Evolutionary conservation across 2,888 invertebrate species (phyloP).

Genomic region (Drosophila pegasa): DNA sequence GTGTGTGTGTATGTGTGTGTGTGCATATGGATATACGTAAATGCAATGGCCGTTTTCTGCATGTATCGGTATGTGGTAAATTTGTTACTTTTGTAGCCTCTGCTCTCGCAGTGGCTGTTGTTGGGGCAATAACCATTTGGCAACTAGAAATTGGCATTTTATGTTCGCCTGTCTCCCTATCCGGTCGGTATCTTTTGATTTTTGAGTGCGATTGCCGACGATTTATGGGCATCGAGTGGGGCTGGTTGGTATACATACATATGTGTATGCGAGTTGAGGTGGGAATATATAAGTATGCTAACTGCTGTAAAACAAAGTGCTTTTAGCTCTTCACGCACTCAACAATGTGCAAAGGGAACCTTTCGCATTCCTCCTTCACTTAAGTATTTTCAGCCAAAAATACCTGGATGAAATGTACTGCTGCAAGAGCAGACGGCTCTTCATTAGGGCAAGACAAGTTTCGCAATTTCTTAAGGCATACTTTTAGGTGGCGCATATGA

Average conservation of each 20-base stretch:
- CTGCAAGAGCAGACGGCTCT: slow-evolving; percentile 40
- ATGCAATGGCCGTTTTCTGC: slow-evolving; percentile 53
- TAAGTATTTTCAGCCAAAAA: slow-evolving; percentile 32
- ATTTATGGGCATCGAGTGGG: slow-evolving; percentile 77
- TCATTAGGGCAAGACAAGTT: slow-evolving; percentile 60
- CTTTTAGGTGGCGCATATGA: slow-evolving; percentile 64
- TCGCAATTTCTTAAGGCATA: slow-evolving; percentile 71
- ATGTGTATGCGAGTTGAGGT: background rate
- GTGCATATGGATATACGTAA: slow-evolving; percentile 32
- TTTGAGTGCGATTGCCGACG: slow-evolving; percentile 73
- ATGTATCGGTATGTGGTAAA: slow-evolving; percentile 56
- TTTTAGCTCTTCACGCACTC: slow-evolving; percentile 30
- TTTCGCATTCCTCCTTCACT: slow-evolving; percentile 26
- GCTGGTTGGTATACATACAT: slow-evolving; percentile 36
- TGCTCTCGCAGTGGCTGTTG: slow-evolving; percentile 24
- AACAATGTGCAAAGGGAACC: slow-evolving; percentile 6
- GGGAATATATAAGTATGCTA: background rate
- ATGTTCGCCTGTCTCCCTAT: slow-evolving; percentile 67
- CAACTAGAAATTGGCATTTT: slow-evolving; percentile 82
- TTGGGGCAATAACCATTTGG: slow-evolving; percentile 79
- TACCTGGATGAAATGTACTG: slow-evolving; percentile 43
- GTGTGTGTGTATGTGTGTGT: slow-evolving; percentile 14
- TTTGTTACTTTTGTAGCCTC: slow-evolving; percentile 46
- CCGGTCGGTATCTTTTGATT: slow-evolving; percentile 69
- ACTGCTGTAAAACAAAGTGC: slow-evolving; percentile 39